phyloP scores from a whole-genome alignment of 1,140 invertebrate species.

The Diplogasteroides magnus region DNA sequence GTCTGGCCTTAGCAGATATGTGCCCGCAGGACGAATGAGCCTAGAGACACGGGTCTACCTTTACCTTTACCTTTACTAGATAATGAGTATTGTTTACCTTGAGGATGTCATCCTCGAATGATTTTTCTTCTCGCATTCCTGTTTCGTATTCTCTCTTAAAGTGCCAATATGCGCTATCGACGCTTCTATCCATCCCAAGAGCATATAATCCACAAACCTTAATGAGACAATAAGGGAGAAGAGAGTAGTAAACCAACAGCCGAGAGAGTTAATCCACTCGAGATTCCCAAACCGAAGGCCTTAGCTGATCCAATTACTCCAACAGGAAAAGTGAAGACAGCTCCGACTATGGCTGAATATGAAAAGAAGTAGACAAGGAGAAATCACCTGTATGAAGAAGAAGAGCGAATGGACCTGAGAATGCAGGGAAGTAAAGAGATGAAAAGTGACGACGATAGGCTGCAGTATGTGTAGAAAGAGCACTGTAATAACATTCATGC shows the following conservation, averaged over 20 bases:
- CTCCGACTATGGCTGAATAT: conserved; percentile 20
- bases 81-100: too few relatives aligned
- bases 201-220: conserved; percentile 17
- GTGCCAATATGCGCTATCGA: conserved; percentile 18
- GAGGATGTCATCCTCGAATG: background rate
- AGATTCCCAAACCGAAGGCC: conserved; percentile 20
- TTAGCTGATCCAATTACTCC: conserved; percentile 19
- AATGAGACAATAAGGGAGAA: conserved; percentile 7
- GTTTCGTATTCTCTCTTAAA: conserved; percentile 26
- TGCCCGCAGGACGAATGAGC: too few relatives aligned
- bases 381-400: conserved; percentile 25
- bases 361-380: background rate
- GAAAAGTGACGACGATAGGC: conserved; percentile 19
- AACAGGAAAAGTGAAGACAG: conserved; percentile 21
- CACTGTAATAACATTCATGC: conserved; percentile 8
- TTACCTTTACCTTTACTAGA: too few relatives aligned
- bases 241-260: background rate
- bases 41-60: too few relatives aligned
- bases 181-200: conserved; percentile 17
- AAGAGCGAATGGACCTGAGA: conserved; percentile 24
- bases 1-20: too few relatives aligned
- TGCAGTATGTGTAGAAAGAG: conserved; percentile 11
- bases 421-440: conserved; percentile 22
- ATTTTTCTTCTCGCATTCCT: background rate
- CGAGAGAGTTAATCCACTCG: conserved; percentile 11